Conservation (phyloP, 2,113 vertebrate species). For the Azemiops feae region DNA sequence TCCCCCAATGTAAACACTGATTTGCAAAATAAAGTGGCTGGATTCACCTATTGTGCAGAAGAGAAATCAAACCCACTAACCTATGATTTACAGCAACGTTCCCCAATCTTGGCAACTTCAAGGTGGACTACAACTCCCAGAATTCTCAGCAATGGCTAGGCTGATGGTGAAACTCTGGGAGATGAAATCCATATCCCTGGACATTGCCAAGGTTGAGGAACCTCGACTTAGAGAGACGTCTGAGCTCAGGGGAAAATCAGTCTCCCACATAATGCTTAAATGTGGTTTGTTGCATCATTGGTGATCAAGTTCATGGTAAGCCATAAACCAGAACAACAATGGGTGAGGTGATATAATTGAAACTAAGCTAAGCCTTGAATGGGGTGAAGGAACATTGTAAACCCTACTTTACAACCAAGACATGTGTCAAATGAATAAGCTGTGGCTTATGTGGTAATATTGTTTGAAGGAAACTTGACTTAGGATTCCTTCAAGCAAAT, state of each 20-base stretch:
- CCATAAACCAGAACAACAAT: neutral
- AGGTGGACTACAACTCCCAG: neutral
- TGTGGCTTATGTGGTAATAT: neutral
- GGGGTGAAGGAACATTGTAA: neutral
- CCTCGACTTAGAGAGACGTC: neutral
- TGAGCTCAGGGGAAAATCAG: neutral
- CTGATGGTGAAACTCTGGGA: neutral
- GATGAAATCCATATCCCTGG: neutral
- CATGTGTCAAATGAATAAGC: neutral
- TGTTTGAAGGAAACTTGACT: neutral
- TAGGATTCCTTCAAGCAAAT: neutral
- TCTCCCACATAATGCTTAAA: neutral
- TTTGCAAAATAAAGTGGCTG: neutral
- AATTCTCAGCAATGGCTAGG: neutral
- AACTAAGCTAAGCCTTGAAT: neutral
- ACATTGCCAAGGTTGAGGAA: neutral
- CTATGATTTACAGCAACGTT: neutral
- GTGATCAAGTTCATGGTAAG: neutral
- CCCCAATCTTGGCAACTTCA: neutral
- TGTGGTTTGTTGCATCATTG: neutral
- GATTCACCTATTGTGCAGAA: neutral
- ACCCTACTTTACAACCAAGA: neutral
- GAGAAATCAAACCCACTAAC: neutral
- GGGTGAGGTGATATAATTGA: neutral
- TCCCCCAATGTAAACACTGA: neutral